Base-by-base conservation (phyloP, 23 tunicate genomes). In the Aplidium turbinatum region DNA sequence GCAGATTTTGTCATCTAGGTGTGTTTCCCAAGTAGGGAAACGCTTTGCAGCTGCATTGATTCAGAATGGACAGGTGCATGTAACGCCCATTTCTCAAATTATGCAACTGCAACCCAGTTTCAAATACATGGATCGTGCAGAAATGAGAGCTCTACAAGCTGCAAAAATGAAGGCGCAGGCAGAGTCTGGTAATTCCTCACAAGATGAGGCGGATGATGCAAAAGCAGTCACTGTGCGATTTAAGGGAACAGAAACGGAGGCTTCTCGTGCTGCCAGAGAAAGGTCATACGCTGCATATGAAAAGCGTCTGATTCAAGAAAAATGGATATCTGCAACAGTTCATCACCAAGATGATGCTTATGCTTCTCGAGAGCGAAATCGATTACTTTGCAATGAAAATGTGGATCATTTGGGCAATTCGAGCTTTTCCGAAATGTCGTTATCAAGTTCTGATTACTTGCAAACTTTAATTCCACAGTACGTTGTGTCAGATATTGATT, bases 141-240 rank as follows among this genome's bases (percentile, higher is more conserved):
- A 88, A 70, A 79, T 54, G 58, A 40, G 96, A 47, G 96, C 96
- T 18, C 30, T 50, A 25, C 83, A 75, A 25, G 83, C 79, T 4
- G 96, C 96, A 9, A 82, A 88, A 72, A 40, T 70, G 57, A 88
- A 88, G 42, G 87, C 82, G 7, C 82, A 76, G 36, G 83, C 79
- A 7, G 96, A 88, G 65, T 85, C 94, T n/a, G 90, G 90, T 47
- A 68, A 84, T 25, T 82, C 87, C 11, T 87, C 94, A 6, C 94
- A 87, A 67, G 94, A 87, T 68, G 96, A 88, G 60, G 83, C 84
- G 4, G 96, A 88, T 2, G 96, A 81, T 47, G 87, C 87, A 23
- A 88, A 70, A 76, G 84, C 96, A 11, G 96, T 88, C 0, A 88
- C 82, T 33, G 75, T 88, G 46, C 96, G 87, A 18, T 67, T 82